A percentile compares a stretch with the other conserved stretches of the same genome.
These are phyloP conservation scores for Donacobius atricapilla DNA, from an alignment of 2,113 vertebrate genomes.

Conservation along the genomic window DNA sequence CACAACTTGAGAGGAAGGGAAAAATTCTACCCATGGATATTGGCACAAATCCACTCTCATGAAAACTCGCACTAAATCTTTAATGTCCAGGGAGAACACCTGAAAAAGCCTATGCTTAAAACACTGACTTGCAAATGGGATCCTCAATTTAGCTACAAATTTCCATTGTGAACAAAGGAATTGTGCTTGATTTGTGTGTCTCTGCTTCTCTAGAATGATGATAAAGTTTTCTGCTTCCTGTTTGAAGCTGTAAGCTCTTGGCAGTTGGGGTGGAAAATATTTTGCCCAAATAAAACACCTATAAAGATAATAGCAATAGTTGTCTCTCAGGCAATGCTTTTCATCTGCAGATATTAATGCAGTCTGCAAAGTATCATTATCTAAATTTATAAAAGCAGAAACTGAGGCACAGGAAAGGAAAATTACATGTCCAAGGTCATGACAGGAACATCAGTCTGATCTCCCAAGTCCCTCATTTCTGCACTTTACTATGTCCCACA, in stretches of 20 bases:
- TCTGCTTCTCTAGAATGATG: background rate
- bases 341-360: background rate
- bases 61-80: conserved; percentile 1
- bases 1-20: background rate
- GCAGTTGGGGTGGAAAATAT: background rate
- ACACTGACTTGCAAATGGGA: background rate
- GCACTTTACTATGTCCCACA: background rate
- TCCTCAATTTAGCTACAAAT: background rate
- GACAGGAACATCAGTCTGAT: background rate
- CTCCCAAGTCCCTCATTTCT: background rate
- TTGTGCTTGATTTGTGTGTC: background rate
- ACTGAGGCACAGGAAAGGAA: background rate
- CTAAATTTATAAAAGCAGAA: conserved; percentile 15
- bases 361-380: background rate
- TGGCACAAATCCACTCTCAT: background rate
- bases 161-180: background rate
- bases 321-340: background rate
- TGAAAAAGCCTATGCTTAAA: background rate
- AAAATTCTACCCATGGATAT: background rate
- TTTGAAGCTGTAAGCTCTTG: background rate
- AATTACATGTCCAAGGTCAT: background rate
- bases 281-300: background rate
- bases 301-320: background rate
- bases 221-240: background rate
- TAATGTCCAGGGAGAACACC: conserved; percentile 21